phyloP scores from a whole-genome alignment of 2,888 invertebrate genomes.

The Pteria penguin region DNA sequence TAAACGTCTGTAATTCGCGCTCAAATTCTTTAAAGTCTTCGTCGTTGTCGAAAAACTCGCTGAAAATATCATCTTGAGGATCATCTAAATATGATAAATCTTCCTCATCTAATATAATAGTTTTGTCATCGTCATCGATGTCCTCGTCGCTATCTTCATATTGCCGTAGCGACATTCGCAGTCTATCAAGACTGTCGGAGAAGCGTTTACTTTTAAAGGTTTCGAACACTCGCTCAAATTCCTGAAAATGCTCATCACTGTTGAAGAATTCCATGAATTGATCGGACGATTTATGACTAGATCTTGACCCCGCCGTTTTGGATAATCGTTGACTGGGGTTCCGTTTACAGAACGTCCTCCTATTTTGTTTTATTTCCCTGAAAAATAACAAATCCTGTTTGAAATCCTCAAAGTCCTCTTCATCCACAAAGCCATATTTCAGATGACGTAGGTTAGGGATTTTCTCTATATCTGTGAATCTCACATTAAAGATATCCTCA shows the following conservation, averaged over 20 bases:
- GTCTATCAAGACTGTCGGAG: constrained; percentile 57
- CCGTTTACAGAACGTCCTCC: constrained; percentile 18
- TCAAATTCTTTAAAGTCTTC: constrained; percentile 73
- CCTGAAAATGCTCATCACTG: constrained; percentile 74
- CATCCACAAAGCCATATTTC: constrained; percentile 67
- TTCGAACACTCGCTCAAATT: constrained; percentile 75
- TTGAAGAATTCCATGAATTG: constrained; percentile 72
- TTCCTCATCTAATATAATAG: constrained; percentile 32
- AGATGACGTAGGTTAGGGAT: constrained; percentile 60
- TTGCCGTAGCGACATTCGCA: constrained; percentile 52
- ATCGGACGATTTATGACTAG: constrained; percentile 26
- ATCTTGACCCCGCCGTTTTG: constrained; percentile 28
- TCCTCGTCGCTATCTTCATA: constrained; percentile 43
- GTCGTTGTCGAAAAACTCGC: constrained; percentile 74
- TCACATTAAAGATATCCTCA: constrained; percentile 59
- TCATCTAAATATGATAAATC: constrained; percentile 47
- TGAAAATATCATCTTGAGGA: constrained; percentile 63
- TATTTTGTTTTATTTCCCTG: constrained; percentile 33
- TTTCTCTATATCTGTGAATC: constrained; percentile 55
- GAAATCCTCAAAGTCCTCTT: constrained; percentile 74
- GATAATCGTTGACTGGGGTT: not conserved
- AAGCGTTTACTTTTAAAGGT: constrained; percentile 65
- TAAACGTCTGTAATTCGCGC: constrained; percentile 71
- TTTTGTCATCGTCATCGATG: constrained; percentile 31
- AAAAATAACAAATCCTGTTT: constrained; percentile 70